Evolutionary conservation across 1,140 invertebrate genomes (phyloP), one percentile per base, ranked within the genome.

Genomic region (Pseudomyrmex concolor): DNA sequence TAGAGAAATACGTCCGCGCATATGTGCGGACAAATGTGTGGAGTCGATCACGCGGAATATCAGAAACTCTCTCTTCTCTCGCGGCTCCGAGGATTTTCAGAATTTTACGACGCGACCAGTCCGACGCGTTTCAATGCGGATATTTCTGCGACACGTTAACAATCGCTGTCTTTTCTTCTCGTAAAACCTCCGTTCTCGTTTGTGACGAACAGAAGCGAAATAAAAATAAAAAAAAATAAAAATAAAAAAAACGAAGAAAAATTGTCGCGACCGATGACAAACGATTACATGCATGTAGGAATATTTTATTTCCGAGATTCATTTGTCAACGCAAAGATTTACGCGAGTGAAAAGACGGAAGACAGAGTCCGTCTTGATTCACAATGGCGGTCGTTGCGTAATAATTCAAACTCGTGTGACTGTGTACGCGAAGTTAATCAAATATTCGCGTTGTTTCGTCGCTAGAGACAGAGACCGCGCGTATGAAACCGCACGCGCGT

Each of bases 31-130:
- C 34, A 51, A 25, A 78, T 70, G 22, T 78, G 76, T 13, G 34
- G 34, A 59, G 76, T 80, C 76, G 76, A 71, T 80, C 76, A 60
- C 43, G 55, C 15, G 43, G 55, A 80, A 80, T 80, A 80, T 80
- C 59, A 71, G 71, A 80, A 55, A 17, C 12, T 25, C 34, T 25
- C 34, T 54, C 51, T 25, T 45, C 3, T 45, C 43, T n/a, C 13
- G 19, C 3, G 43, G 12, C 12, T 13, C 12, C 8, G 66, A 59
- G n/a, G 68, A 80, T 80, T 80, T 80, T 70, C 43, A 8, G 8
- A 19, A 3, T 80, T 70, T 80, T 60, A 70, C 66, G 19, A 59
- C 55, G 43, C 22, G 43, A 4, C n/a, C 50, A 51, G 34, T 34
- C 50, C 43, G 76, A 25, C 25, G 71, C 66, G 55, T 60, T 80